Evolutionary conservation across 2,888 invertebrate genomes (phyloP), one percentile per base, ranked within the genome.

Genomic region (Trachelus tabidus): DNA sequence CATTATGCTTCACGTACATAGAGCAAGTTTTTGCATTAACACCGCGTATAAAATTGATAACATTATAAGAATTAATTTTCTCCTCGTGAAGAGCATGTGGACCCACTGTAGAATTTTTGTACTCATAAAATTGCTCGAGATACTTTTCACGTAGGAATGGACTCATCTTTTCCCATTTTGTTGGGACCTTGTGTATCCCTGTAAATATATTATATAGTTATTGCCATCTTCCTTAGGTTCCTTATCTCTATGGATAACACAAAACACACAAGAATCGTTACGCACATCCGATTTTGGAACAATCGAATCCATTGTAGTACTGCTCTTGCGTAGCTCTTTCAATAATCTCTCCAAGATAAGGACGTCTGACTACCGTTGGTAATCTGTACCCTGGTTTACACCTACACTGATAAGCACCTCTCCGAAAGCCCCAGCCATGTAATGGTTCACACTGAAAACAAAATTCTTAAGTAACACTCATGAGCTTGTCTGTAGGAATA

Each of bases 401-500:
- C 82, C 98, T 94, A 90, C 98, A 98, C 89, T 98, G 98, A 92
- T 98, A 99, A 11, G 98, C 98, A 76, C 99, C 99, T 87, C 99
- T 94, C 77, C 98, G 94, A 92, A 97, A 98, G 71, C 99, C 99
- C 96, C 97, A 99, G 4, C 99, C 99, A 90, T 98, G 96, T 75
- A 99, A 92, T 0, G 99, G 99, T 92, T 99, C 99, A 92, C 99
- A 99, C 96, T 97, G 87, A 73, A 89, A 87, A 85, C 86, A 80
- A 75, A 79, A 78, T 73, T 73, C 71, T 31, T 11, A 71, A 12
- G 6, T 31, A 31, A 34, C 31, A 33, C 12, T 71, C 6, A 12
- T 33, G 15, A 71, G 0, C 31, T 31, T 71, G 2, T 71, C 71
- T 31, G 31, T 12, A 12, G 31, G 34, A 71, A 11, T 12, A 56